phyloP scores from a whole-genome alignment of 2,113 vertebrate species.

The Vulpes vulpes region DNA sequence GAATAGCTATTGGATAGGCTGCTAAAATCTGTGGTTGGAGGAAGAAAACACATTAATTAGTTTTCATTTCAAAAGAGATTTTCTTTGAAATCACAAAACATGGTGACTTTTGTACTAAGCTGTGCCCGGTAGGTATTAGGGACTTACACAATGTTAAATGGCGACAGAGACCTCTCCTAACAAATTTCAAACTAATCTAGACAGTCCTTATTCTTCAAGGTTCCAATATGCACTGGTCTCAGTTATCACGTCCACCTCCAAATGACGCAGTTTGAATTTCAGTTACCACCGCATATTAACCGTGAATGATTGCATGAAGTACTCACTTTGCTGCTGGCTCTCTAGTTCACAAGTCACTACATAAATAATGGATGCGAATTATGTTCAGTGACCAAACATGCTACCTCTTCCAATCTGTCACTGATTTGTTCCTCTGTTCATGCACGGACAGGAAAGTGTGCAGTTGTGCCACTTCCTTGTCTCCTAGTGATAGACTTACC shows the following conservation, averaged over 20 bases:
- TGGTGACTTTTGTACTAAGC: neutral
- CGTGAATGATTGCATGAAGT: neutral
- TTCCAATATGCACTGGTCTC: neutral
- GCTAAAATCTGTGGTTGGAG: neutral
- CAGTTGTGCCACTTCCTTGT: neutral
- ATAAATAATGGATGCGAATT: neutral
- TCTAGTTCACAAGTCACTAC: neutral
- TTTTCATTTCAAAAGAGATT: slow-evolving; percentile 18
- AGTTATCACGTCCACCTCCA: neutral
- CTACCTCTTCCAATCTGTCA: neutral
- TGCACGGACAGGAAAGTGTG: neutral
- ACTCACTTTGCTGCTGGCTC: neutral
- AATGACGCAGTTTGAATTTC: neutral
- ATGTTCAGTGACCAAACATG: neutral
- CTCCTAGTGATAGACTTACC: neutral
- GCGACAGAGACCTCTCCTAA: neutral
- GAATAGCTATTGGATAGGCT: neutral
- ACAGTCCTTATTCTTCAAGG: neutral
- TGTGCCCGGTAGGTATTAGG: neutral
- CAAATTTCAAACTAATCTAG: slow-evolving; percentile 13
- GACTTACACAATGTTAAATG: neutral
- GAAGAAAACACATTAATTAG: neutral
- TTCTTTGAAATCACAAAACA: slow-evolving; percentile 36
- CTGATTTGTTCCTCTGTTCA: neutral
- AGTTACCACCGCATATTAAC: neutral